phyloP scores from a whole-genome alignment of 2,888 invertebrate genomes.

The Idaea biselata region DNA sequence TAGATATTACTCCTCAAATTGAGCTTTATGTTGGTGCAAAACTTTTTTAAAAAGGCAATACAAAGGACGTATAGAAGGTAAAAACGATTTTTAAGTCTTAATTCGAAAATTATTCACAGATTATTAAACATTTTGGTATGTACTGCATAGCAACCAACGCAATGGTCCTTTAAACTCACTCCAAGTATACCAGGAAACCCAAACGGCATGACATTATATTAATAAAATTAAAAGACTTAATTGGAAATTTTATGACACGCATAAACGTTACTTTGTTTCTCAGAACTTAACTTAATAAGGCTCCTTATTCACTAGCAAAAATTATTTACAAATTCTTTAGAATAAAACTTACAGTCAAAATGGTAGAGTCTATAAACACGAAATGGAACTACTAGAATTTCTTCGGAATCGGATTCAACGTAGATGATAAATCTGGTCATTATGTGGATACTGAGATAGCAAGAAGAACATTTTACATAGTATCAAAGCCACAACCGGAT shows the following conservation, averaged over 20 bases:
- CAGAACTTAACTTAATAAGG: neutral
- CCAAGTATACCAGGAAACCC: neutral
- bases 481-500: neutral
- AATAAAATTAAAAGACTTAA: neutral
- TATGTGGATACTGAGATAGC: neutral
- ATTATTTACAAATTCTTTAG: neutral
- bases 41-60: no score
- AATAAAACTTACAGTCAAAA: neutral
- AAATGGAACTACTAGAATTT: neutral
- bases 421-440: neutral
- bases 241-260: slow-evolving; percentile 1
- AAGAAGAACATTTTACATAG: no score
- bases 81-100: neutral
- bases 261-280: slow-evolving; percentile 5
- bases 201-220: neutral
- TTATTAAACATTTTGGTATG: neutral
- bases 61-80: no score
- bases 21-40: no score
- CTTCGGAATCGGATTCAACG: neutral
- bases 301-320: neutral
- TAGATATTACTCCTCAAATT: no score
- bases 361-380: neutral
- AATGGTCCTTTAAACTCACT: neutral
- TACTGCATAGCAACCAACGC: neutral
- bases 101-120: neutral